Evolutionary conservation across 2,113 vertebrate genomes (phyloP), one percentile per base, ranked within the genome.

Genomic region (Phyllostomus discolor): DNA sequence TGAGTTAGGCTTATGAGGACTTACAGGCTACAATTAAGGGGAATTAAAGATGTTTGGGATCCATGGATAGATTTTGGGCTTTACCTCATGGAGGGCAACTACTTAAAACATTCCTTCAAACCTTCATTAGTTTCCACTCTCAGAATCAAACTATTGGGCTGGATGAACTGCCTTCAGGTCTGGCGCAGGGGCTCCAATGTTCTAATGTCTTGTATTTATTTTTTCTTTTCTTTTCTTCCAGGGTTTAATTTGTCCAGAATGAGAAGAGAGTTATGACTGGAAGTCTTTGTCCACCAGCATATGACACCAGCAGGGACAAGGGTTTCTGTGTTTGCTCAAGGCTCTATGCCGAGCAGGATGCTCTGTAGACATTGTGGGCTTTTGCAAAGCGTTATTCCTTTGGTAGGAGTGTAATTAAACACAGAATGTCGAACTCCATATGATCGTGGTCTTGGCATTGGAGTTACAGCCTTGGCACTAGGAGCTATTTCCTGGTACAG

Each of bases 401-500:
- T 89, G 86, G 93, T 72, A 64, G 82, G 38, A 43, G 43, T 73
- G 73, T 83, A 66, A 91, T 94, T 88, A 95, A 90, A 90, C 19
- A 59, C 82, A 96, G 95, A 95, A 81, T 84, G 82, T 90, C 88
- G 67, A 75, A 88, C 31, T 91, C 88, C 94, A 72, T 94, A 96
- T 9, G 86, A 95, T 6, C 89, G 79, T 88, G 91, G 85, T 95
- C 92, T 97, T 98, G 97, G 96, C 96, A 59, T 46, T 79, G 57
- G 72, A 94, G 72, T 92, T 73, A 38, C 1, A 82, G 69, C 82
- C 90, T 79, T 95, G 96, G 96, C 96, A 84, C 79, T 15, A 38
- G 62, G 50, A 92, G n/a, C 64, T 33, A 41, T 97, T 97, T 98
- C 96, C 97, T 96, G 97, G 50, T 70, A 89, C 92, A 97, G 96